phyloP scores from a whole-genome alignment of 2,113 vertebrate genomes.

The Lipophrys pholis region DNA sequence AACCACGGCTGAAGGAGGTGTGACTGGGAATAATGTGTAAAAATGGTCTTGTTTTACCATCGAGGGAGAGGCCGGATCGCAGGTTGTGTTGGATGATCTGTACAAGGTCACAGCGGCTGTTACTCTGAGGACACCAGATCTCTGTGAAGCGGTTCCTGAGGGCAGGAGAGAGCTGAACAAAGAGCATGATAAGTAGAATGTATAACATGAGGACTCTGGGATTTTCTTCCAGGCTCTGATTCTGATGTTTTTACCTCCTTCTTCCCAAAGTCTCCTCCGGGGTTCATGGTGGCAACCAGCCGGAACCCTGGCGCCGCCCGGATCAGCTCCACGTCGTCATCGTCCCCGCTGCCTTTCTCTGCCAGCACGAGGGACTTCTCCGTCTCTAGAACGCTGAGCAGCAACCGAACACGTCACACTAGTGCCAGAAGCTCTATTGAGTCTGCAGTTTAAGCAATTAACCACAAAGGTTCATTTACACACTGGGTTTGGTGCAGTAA shows the following conservation, averaged over 20 bases:
- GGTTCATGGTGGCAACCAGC: slow-evolving; percentile 97
- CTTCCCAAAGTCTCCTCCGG: slow-evolving; percentile 98
- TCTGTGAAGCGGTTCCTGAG: slow-evolving; percentile 97
- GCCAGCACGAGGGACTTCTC: slow-evolving; percentile 93
- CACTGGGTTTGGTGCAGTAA: no score
- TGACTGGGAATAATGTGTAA: no score
- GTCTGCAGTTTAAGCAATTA: no score
- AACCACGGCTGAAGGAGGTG: no score
- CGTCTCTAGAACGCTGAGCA: slow-evolving; percentile 84
- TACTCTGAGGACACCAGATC: slow-evolving; percentile 96
- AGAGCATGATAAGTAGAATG: background rate
- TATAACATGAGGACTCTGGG: no score
- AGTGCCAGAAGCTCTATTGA: no score
- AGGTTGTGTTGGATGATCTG: slow-evolving; percentile 94
- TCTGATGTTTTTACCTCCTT: slow-evolving; percentile 88
- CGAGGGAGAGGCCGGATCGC: slow-evolving; percentile 84
- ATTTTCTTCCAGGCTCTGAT: no score
- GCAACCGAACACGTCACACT: slow-evolving; percentile 20
- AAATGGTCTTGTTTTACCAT: no score
- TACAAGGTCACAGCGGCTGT: slow-evolving; percentile 88
- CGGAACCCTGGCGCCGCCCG: slow-evolving; percentile 87
- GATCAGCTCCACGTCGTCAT: slow-evolving; percentile 90
- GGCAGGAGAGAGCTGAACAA: slow-evolving; percentile 92
- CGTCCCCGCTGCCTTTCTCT: slow-evolving; percentile 92
- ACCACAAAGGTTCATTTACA: no score